These are phyloP conservation scores for Araneus ventricosus DNA, from an alignment of 1,140 invertebrate species.

Conservation along the genomic window DNA sequence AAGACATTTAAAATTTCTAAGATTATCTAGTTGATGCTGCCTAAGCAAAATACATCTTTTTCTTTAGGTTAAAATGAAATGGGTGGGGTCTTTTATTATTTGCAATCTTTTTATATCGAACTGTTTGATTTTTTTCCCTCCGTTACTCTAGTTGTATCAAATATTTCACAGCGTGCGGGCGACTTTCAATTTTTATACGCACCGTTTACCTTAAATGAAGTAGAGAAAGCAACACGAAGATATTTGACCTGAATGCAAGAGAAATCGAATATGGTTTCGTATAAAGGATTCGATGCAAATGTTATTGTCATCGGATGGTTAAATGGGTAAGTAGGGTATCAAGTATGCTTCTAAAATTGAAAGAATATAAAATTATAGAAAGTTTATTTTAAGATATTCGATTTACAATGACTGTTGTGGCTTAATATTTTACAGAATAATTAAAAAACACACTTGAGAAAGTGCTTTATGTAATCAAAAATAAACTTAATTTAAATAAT, in stretches of 20 bases:
- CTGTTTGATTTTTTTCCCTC: not conserved
- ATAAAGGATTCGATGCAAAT: not conserved
- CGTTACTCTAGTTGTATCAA: not conserved
- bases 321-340: not conserved
- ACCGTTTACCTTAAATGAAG: not conserved
- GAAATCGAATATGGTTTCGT: not conserved
- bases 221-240: not conserved
- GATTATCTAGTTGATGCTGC: too few relatives aligned
- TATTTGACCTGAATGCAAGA: not conserved
- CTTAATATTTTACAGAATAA: too few relatives aligned
- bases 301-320: not conserved
- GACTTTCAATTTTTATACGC: slow-evolving; percentile 22
- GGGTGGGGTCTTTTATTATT: not conserved
- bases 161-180: not conserved
- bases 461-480: too few relatives aligned
- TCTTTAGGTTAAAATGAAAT: too few relatives aligned
- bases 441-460: too few relatives aligned
- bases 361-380: too few relatives aligned
- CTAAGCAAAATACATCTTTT: too few relatives aligned
- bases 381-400: too few relatives aligned
- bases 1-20: too few relatives aligned
- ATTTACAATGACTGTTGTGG: too few relatives aligned
- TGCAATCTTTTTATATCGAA: not conserved
- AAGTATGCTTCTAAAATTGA: not conserved
- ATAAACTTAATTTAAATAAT: too few relatives aligned